phyloP scores from a whole-genome alignment of 2,797 vertebrate genomes.

The Lacerta agilis region DNA sequence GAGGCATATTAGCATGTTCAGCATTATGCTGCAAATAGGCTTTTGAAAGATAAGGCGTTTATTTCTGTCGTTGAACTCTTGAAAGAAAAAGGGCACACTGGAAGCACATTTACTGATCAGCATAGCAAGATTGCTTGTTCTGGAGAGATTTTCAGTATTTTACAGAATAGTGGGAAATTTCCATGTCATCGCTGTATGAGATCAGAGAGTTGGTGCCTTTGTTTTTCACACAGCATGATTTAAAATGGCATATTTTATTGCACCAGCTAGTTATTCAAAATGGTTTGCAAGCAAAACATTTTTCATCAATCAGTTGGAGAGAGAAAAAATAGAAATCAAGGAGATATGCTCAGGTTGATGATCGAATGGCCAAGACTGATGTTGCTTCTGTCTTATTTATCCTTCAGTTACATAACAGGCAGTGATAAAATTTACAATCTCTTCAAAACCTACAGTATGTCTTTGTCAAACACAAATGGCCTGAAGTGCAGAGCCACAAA shows the following conservation, averaged over 20 bases:
- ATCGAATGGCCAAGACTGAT: background rate
- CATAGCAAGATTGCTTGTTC: background rate
- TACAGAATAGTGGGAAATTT: background rate
- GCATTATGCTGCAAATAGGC: background rate
- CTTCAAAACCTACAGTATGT: too few relatives aligned
- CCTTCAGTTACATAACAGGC: background rate
- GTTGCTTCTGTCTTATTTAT: background rate
- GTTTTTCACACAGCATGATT: background rate
- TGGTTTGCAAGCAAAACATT: background rate
- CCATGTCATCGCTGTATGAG: background rate
- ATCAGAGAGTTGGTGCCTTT: background rate
- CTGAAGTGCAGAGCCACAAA: background rate
- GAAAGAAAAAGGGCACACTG: background rate
- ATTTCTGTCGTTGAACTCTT: slow-evolving; percentile 8
- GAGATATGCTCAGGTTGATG: background rate
- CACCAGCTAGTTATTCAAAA: background rate
- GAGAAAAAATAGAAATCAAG: background rate
- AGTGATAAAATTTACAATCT: background rate
- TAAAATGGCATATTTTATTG: background rate
- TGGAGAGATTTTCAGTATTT: background rate
- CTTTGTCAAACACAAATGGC: background rate
- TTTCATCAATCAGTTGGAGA: background rate
- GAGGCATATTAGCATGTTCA: background rate
- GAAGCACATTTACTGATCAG: background rate
- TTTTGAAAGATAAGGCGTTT: slow-evolving; percentile 8